Conservation (phyloP, 2,797 vertebrate species). For the Chelmon rostratus region DNA sequence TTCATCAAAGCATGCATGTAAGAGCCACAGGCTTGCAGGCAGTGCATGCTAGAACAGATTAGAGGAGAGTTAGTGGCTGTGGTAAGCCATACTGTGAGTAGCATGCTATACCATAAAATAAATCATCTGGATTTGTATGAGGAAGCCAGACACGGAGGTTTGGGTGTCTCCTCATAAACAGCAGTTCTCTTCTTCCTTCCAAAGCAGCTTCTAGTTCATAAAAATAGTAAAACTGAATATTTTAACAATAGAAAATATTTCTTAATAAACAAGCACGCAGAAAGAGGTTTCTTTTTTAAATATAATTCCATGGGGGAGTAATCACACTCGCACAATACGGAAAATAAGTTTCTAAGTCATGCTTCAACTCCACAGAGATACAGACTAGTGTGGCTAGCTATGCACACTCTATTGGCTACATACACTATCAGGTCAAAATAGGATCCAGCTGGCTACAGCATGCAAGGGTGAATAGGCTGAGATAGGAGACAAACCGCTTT, state of each 20-base stretch:
- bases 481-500: conserved; percentile 70
- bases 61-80: conserved; percentile 68
- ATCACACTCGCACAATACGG: conserved; percentile 69
- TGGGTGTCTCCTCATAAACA: conserved; percentile 63
- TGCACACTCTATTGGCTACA: conserved; percentile 76
- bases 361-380: conserved; percentile 77
- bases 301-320: conserved; percentile 48
- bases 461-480: conserved; percentile 70
- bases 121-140: conserved; percentile 67
- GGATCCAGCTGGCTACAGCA: conserved; percentile 77
- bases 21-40: conserved; percentile 73
- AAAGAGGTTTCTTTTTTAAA: conserved; percentile 45
- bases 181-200: conserved; percentile 45
- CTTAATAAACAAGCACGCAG: conserved; percentile 66
- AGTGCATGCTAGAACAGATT: conserved; percentile 73
- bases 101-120: conserved; percentile 72
- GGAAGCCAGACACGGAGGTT: conserved; percentile 63
- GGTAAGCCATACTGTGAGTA: conserved; percentile 64
- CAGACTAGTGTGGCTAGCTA: conserved; percentile 69
- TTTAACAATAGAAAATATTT: conserved; percentile 71
- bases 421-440: conserved; percentile 75
- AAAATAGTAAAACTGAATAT: conserved; percentile 74
- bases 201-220: conserved; percentile 71
- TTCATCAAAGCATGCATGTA: conserved; percentile 74
- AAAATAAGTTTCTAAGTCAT: conserved; percentile 77